These are phyloP conservation scores for Panzeria rudis DNA, from an alignment of 2,888 invertebrate species.

Conservation along the genomic window DNA sequence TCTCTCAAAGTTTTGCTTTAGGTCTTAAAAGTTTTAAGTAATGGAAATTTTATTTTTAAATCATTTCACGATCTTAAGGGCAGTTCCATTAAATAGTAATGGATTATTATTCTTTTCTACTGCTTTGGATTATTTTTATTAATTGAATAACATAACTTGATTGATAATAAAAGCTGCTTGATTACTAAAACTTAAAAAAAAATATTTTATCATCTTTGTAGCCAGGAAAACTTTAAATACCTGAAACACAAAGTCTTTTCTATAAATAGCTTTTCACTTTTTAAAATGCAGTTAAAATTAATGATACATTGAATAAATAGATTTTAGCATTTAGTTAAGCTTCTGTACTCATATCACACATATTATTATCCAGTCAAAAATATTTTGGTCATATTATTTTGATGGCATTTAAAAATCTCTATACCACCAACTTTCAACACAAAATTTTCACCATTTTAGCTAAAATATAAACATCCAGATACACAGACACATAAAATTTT, in stretches of 20 bases:
- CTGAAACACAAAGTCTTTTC: neutral
- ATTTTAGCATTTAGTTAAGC: neutral
- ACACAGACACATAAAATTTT: slow-evolving; percentile 40
- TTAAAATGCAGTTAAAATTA: neutral
- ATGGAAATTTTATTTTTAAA: slow-evolving; percentile 8
- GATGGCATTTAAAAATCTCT: slow-evolving; percentile 50
- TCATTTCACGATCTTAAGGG: neutral
- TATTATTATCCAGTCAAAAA: slow-evolving; percentile 37
- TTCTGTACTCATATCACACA: slow-evolving; percentile 15
- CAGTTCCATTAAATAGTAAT: too few relatives aligned
- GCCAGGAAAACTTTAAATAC: too few relatives aligned
- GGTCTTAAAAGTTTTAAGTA: slow-evolving; percentile 37
- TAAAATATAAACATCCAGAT: slow-evolving; percentile 11
- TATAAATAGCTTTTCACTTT: neutral
- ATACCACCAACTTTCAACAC: slow-evolving; percentile 43
- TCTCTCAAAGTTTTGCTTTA: slow-evolving; percentile 8
- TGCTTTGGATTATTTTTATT: neutral
- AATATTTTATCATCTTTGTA: too few relatives aligned
- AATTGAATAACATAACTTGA: neutral
- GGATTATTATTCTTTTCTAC: too few relatives aligned
- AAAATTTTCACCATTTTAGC: slow-evolving; percentile 47
- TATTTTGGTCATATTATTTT: slow-evolving; percentile 57
- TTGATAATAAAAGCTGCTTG: neutral
- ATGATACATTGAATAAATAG: neutral
- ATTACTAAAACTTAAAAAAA: neutral